Evolutionary conservation across 2,113 vertebrate species (phyloP), one percentile per base, ranked within the genome.

Genomic region (Rhinoptilus africanus): DNA sequence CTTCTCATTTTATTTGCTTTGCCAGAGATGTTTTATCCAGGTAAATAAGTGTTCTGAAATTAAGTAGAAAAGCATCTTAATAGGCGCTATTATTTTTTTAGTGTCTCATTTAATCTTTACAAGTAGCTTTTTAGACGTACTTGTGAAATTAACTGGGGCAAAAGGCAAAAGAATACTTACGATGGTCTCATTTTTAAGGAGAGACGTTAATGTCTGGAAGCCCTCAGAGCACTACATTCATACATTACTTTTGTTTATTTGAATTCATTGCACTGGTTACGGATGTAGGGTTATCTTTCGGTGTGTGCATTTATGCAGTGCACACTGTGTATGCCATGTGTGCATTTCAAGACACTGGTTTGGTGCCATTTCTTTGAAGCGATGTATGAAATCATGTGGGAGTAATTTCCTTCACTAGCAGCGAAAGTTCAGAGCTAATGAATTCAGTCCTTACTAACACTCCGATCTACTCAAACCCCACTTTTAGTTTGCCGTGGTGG

Each of bases 81-180:
- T 91, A 81, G 87, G 11, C 30, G 84, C 84, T 43, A 4, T 89
- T 92, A 76, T 62, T 85, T 94, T 94, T 92, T 95, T 89, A 92
- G 62, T 69, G 59, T 81, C 43, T 80, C 63, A 27, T 89, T 91
- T 77, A 92, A 93, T 95, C 85, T 85, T 86, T 92, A 14, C n/a
- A 84, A 95, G 83, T 78, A 72, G 83, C 79, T 93, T 95, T 95
- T 95, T 48, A 89, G 91, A 63, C 16, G 1, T 92, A 39, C 73
- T 93, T 88, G 74, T 79, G 80, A 92, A 96, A 91, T 80, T 81
- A 85, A 56, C 69, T 76, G 54, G 48, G 59, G 81, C 50, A 75
- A 63, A 92, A 78, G 80, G 62, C 73, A 27, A 8, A 8, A 24
- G 59, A 41, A 62, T 74, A 32, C 57, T 95, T 87, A 64, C 0